Evolutionary conservation across 37 sponge, comb jelly and placozoan genomes (phyloP), one percentile per base, ranked within the genome.

Genomic region (Cliona cf. orientalis): DNA sequence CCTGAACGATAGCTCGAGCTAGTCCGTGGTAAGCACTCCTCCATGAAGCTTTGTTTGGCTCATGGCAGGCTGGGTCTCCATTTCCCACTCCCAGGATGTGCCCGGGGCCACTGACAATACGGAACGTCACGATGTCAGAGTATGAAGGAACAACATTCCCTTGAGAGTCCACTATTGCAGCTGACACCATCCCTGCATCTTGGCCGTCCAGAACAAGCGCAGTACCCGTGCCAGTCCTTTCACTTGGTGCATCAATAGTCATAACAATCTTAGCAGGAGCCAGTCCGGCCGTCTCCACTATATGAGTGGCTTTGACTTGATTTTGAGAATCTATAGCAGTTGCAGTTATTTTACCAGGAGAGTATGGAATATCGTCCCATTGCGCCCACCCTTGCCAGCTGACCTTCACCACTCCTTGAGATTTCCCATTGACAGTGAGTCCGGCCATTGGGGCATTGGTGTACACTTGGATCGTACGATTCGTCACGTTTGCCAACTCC

Each of bases 11-110:
- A 3, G 58, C 88, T 17, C 88, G 81, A 66, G 75, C 88, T 39
- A 87, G 43, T 19, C 88, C 88, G 59, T 87, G 88, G 62, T 87
- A 87, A 29, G 88, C 88, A 87, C 82, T 87, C 61, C 88, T 60
- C 81, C 81, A 87, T 41, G 88, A 32, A n/a, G 82, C 88, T 31
- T 80, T 55, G 61, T 87, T 87, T 21, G 88, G 81, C 75, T 87
- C 88, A 49, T 87, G 88, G 46, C 88, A 87, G 4, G 81, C 17
- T 34, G 88, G 88, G 37, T 87, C 58, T n/a, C 88, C 88, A 71
- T 87, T 87, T 1, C 88, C 88, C 23, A 87, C 88, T 29, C 88
- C 88, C 1, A 87, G 72, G 38, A 87, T 80, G 6, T 76, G 72
- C 26, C 81, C 88, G 33, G 88, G 88, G 36, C 88, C 88, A 74